Evolutionary conservation across 2,113 vertebrate species (phyloP), one percentile per base, ranked within the genome.

Genomic region (Nerophis lumbriciformis): DNA sequence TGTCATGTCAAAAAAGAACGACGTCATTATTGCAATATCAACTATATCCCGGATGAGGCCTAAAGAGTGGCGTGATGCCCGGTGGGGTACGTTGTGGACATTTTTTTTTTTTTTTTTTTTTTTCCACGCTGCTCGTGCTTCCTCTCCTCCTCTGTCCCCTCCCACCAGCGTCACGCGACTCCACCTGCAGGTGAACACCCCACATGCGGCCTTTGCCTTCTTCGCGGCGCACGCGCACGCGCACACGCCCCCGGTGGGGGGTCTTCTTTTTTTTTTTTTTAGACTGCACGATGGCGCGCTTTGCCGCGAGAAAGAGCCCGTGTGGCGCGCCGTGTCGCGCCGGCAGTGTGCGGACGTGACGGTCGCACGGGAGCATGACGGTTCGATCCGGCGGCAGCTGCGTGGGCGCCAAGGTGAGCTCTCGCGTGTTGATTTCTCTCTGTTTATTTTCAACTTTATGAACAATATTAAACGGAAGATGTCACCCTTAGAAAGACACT

Each of bases 161-260:
- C 73, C 79, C 63, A 36, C 78, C 2, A 58, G 42, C 55, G 11
- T 60, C 63, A n/a, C 49, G 76, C 70, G 63, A 53, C 67, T 54
- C 69, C 67, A 72, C 63, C 73, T 56, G 66, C 77, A 81, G 78
- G 80, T 84, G 80, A 81, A 35, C 71, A 52, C 53, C 58, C 62
- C 53, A 52, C 58, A 55, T 0, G 21, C 66, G 15, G 54, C 47
- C 38, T 44, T 47, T 28, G 38, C 4, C 48, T 0, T 42, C 2
- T 39, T 55, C 58, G 1, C 35, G 1, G 37, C 11, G 51, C 62
- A 54, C 56, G 28, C 12, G 9, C 52, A 36, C 6, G 6, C 14
- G 14, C 48, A 15, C 48, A 6, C 53, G 14, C 53, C 38, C 4
- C 4, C 1, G 28, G 28, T 1, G 2, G 28, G 28, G 28, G 28